Percentiles rank a stretch among this genome's conserved stretches.
phyloP scores from a whole-genome alignment of 30 jellyfish, hydroid and myxozoan genomes.

The Mastigias papua region DNA sequence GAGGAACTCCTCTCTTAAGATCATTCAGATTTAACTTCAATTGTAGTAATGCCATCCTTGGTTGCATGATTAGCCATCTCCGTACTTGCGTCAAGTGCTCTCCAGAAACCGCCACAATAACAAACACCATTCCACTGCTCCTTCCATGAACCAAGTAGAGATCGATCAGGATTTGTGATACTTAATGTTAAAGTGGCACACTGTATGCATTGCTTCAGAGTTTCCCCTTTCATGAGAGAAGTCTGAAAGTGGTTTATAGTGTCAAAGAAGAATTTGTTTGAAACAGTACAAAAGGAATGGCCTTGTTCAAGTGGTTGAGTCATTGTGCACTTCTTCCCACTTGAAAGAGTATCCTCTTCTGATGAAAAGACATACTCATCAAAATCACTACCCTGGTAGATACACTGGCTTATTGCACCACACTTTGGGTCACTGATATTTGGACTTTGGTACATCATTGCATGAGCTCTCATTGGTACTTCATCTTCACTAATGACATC shows the following conservation, averaged over 20 bases:
- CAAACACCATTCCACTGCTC: slow-evolving; percentile 73
- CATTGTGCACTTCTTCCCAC: slow-evolving; percentile 12
- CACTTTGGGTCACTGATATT: slow-evolving; percentile 72
- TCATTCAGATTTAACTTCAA: slow-evolving; percentile 15
- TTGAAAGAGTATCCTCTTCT: slow-evolving; percentile 28
- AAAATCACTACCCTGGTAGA: slow-evolving; percentile 24
- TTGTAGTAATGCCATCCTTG: slow-evolving; percentile 4
- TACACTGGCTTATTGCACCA: slow-evolving; percentile 64
- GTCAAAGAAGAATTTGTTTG: slow-evolving; percentile 50
- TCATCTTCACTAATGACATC: slow-evolving; percentile 61
- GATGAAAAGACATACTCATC: slow-evolving; percentile 41
- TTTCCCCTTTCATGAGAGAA: slow-evolving; percentile 69
- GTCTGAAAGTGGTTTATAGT: slow-evolving; percentile 64
- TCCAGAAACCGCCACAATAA: slow-evolving; percentile 89
- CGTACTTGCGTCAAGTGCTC: slow-evolving; percentile 18
- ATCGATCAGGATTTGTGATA: slow-evolving; percentile 36
- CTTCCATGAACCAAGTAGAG: slow-evolving; percentile 50
- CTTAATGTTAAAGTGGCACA: slow-evolving; percentile 73
- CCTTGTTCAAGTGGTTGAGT: slow-evolving; percentile 59
- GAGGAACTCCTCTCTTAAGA: too few species aligned
- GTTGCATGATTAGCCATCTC: neutral
- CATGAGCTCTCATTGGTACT: slow-evolving; percentile 76
- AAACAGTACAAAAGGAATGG: neutral
- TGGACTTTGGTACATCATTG: slow-evolving; percentile 67
- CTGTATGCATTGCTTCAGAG: slow-evolving; percentile 79